phyloP scores from a whole-genome alignment of 2,113 vertebrate species.

The Heterotis niloticus region DNA sequence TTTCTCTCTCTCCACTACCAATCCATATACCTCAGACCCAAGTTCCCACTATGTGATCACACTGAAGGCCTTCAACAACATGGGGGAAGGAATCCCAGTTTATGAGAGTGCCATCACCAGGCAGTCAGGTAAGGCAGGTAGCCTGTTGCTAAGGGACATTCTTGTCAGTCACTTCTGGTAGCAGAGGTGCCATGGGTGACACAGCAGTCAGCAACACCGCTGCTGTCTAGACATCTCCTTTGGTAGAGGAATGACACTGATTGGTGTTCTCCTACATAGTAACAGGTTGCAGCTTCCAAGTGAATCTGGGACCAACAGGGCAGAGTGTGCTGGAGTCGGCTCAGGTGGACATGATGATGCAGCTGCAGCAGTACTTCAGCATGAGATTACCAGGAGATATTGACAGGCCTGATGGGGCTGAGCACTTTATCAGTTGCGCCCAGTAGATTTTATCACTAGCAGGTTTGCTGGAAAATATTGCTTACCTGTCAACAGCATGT shows the following conservation, averaged over 20 bases:
- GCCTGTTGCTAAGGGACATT: background rate
- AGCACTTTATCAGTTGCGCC: background rate
- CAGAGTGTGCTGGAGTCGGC: no score
- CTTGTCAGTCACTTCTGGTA: background rate
- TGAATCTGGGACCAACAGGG: background rate
- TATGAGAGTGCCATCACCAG: slow-evolving; percentile 94
- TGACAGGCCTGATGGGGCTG: background rate
- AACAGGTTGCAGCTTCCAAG: background rate
- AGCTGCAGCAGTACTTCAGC: background rate
- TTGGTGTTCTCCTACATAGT: background rate
- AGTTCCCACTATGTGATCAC: slow-evolving; percentile 97
- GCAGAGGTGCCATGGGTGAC: background rate
- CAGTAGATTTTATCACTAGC: slow-evolving; percentile 1
- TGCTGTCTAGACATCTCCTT: background rate
- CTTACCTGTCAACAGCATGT: background rate
- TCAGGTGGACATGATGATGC: background rate
- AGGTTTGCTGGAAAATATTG: background rate
- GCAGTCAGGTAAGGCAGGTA: slow-evolving; percentile 76
- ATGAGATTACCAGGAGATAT: slow-evolving; percentile 3
- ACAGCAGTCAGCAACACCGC: background rate
- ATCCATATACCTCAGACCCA: slow-evolving; percentile 68
- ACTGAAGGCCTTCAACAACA: slow-evolving; percentile 91
- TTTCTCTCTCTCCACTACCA: background rate
- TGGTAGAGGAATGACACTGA: background rate
- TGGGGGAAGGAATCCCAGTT: slow-evolving; percentile 92